Evolutionary conservation across 2,113 vertebrate species (phyloP), one percentile per base, ranked within the genome.

Genomic region (Gasterosteus aculeatus): DNA sequence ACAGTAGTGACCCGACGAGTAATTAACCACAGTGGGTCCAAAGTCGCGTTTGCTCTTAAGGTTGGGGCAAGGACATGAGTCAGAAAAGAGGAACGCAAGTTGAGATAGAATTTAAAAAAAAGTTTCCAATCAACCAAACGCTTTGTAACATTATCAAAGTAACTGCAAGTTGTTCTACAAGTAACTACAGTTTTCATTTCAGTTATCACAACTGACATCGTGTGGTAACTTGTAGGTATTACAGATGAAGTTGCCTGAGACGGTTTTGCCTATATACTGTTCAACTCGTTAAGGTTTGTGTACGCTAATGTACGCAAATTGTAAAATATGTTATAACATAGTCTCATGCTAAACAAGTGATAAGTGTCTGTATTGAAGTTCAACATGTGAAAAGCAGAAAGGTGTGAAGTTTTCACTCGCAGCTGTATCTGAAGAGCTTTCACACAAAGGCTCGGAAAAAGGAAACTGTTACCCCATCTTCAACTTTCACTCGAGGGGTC

Each of bases 41-140:
- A 60, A 49, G 69, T 54, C 19, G 1, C 61, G 47, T 87, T 79
- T 82, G 65, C 14, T 59, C 4, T 87, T 15, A 53, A 59, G 62
- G n/a, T 11, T 49, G 18, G 18, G 11, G 4, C 5, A 38, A 10
- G 4, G 16, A 19, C 16, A 22, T 56, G 60, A 76, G 53, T 63
- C 69, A 75, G 15, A 47, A 49, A 35, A 18, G 57, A 22, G 16
- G n/a, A 51, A 29, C 38, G 57, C 42, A 71, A 35, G 14, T 58
- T 15, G 10, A 51, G n/a, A 69, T 26, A 33, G 46, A 5, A 35
- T 35, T 38, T 38, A 38, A 38, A 38, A 38, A 6, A 38, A 38
- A 38, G 5, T 33, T 33, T 38, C 35, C 35, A 38, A 5, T 7
- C 5, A 38, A 33, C 33, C 33, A 33, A 38, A 38, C 35, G 35